phyloP scores from a whole-genome alignment of 2,888 invertebrate species.

The Cosmopolites sordidus region DNA sequence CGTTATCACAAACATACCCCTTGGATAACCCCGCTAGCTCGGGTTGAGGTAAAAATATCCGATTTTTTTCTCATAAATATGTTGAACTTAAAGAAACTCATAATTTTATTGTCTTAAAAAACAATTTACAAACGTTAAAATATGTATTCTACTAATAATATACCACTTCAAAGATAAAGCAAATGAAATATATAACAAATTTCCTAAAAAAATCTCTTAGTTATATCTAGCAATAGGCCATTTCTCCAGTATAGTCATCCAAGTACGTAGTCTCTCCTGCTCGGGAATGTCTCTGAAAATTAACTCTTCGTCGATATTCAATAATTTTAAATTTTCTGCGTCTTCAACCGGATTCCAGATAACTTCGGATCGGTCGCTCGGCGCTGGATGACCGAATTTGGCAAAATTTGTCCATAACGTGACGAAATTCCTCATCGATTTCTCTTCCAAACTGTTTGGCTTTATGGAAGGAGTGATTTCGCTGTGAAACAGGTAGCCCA shows the following conservation, averaged over 20 bases:
- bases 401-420: slow-evolving; percentile 44
- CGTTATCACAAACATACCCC: too few species aligned
- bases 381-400: slow-evolving; percentile 38
- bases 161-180: too few species aligned
- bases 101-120: too few species aligned
- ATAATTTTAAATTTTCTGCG: slow-evolving; percentile 31
- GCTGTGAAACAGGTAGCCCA: slow-evolving; percentile 38
- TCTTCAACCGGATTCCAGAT: slow-evolving; percentile 37
- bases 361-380: slow-evolving; percentile 31
- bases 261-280: slow-evolving; percentile 38
- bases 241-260: slow-evolving; percentile 25
- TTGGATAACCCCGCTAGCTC: too few species aligned
- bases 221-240: neutral
- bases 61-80: too few species aligned
- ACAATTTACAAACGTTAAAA: too few species aligned
- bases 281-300: slow-evolving; percentile 34
- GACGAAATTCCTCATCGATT: slow-evolving; percentile 35
- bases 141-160: too few species aligned
- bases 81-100: too few species aligned
- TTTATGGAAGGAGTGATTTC: slow-evolving; percentile 29
- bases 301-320: slow-evolving; percentile 38
- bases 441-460: slow-evolving; percentile 35
- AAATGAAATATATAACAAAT: too few species aligned
- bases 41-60: too few species aligned
- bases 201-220: too few species aligned